These are phyloP conservation scores for Polymixis lichenea DNA, from an alignment of 2,888 invertebrate species.

Conservation along the genomic window DNA sequence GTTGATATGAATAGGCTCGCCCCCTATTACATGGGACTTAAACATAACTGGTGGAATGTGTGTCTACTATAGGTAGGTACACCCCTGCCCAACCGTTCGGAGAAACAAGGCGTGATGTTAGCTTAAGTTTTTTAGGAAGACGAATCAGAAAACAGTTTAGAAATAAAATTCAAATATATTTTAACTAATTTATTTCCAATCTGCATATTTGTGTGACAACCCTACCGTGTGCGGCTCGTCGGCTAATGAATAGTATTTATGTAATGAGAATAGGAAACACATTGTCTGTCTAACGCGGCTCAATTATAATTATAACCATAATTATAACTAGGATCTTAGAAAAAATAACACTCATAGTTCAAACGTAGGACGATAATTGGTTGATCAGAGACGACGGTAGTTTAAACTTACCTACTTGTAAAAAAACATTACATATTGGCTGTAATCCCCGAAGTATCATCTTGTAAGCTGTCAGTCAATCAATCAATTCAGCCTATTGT, in stretches of 20 bases:
- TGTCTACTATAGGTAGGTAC: no score
- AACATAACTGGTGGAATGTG: no score
- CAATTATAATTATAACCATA: constrained; percentile 63
- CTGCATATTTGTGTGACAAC: constrained; percentile 49
- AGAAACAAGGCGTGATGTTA: no score
- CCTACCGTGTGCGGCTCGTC: constrained; percentile 66
- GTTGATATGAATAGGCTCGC: no score
- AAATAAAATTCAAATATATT: not conserved
- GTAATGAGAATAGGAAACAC: constrained; percentile 77
- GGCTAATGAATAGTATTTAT: constrained; percentile 78
- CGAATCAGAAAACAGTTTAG: not conserved
- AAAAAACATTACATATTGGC: not conserved
- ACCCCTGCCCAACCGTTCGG: no score
- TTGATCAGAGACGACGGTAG: not conserved
- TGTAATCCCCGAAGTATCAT: no score
- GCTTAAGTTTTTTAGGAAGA: not conserved
- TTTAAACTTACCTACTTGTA: not conserved
- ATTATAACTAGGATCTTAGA: constrained; percentile 42
- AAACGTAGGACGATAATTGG: not conserved
- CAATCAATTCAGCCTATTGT: no score
- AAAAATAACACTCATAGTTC: constrained; percentile 21
- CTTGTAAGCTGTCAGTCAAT: no score
- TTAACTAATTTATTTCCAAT: not conserved
- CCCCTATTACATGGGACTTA: no score
- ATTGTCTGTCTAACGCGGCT: constrained; percentile 70